Conservation (phyloP, 2,888 invertebrate genomes). For the Orthosia gothica region DNA sequence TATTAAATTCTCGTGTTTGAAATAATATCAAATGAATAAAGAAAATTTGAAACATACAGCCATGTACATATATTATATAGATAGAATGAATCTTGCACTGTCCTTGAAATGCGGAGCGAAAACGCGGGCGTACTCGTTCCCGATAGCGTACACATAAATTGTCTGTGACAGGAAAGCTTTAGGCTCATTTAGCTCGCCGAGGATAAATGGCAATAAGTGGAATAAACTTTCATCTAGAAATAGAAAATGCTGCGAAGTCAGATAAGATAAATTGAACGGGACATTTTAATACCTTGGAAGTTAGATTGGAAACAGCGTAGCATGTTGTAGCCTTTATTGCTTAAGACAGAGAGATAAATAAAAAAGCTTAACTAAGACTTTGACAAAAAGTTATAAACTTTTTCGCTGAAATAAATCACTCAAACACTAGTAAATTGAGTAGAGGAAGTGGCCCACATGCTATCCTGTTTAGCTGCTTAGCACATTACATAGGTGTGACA, state of each 20-base stretch:
- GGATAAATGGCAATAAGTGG: conserved; percentile 67
- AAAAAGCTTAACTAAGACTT: background rate
- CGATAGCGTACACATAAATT: conserved; percentile 64
- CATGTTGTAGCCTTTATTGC: conserved; percentile 2
- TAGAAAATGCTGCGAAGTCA: conserved; percentile 50
- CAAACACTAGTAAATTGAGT: conserved; percentile 38
- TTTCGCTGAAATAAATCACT: conserved; percentile 23
- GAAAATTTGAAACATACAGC: conserved; percentile 7
- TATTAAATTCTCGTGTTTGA: conserved; percentile 40
- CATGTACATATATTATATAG: conserved; percentile 45
- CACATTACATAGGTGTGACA: conserved; percentile 50
- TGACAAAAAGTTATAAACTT: background rate
- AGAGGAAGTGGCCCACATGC: conserved; percentile 40
- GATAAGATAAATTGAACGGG: conserved; percentile 52
- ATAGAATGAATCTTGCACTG: conserved; percentile 60
- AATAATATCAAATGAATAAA: conserved; percentile 31
- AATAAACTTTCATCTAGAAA: conserved; percentile 63
- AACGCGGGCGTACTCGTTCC: conserved; percentile 55
- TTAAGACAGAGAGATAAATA: background rate
- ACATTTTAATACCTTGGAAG: conserved; percentile 46
- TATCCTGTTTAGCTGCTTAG: conserved; percentile 52
- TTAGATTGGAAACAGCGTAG: conserved; percentile 14
- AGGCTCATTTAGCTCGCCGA: conserved; percentile 63
- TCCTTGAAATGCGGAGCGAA: conserved; percentile 57
- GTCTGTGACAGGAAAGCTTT: conserved; percentile 64